Base-by-base conservation (phyloP, 2,113 vertebrate species). In the Hippoglossus stenolepis region DNA sequence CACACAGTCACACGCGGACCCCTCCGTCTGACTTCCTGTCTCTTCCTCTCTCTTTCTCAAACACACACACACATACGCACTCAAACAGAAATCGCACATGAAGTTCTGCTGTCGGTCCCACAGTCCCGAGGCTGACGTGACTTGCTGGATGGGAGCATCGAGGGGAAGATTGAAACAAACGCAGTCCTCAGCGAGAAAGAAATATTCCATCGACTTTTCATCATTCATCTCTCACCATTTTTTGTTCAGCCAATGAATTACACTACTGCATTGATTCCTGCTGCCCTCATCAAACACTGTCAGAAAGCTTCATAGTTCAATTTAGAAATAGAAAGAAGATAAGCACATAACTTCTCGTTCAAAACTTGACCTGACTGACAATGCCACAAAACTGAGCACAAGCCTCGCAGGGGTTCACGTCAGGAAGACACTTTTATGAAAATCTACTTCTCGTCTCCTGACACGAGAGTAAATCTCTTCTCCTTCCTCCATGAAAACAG, bases 401-500 rank as follows among this genome's bases (percentile, higher is more conserved):
- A 13, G 3, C 43, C 43, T 13, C 11, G 43, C 13, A 15, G 43
- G 4, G 43, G 13, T 45, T 45, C 12, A 15, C 43, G 11, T 15
- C 11, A 45, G 43, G 43, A 45, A 45, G 13, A 45, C 43, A 15
- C 12, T 45, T 45, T 45, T 4, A 45, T 38, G 43, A 45, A 45
- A 45, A 4, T 45, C 11, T 3, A 38, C 35, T 38, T 38, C 43
- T 14, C 43, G 15, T 15, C 49, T 20, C 49, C 49, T 20, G 49
- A 20, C 49, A 51, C 7, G 2, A 64, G 31, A 26, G 54, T 54
- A 72, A 80, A 66, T 21, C 43, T 82, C 45, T 59, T 68, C 73
- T 75, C 57, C 31, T 77, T 76, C 56, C 73, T 70, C 47, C 45
- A 67, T 65, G 9, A 85, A 82, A 85, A 82, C 73, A 74, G 58